phyloP scores from a whole-genome alignment of 2,797 vertebrate species.

The Dipus sagitta region DNA sequence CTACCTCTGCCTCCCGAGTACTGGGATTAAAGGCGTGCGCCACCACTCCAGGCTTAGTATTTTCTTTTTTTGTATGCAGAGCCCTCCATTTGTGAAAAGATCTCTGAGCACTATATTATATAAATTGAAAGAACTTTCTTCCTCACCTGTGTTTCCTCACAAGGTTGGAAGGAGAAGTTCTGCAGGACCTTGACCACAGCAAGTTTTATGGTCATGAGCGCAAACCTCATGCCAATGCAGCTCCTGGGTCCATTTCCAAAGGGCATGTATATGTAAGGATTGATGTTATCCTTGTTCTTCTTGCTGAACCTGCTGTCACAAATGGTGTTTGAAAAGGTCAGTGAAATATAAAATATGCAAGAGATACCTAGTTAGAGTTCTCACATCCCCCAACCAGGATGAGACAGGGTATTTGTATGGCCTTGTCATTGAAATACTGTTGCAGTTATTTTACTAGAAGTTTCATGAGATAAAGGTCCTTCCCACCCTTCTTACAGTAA shows the following conservation, averaged over 20 bases:
- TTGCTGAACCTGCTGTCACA: constrained; percentile 89
- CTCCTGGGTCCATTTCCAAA: constrained; percentile 93
- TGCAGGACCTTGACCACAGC: constrained; percentile 87
- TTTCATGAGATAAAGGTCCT: background rate
- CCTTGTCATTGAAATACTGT: background rate
- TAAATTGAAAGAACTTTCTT: rapidly evolving
- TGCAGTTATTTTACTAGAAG: background rate
- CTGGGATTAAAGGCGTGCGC: too few species aligned
- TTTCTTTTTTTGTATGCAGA: background rate
- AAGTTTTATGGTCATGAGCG: constrained; percentile 90
- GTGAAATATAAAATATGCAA: background rate
- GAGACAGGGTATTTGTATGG: background rate
- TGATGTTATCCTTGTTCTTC: constrained; percentile 88
- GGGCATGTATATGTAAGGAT: constrained; percentile 90
- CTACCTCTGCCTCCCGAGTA: too few species aligned
- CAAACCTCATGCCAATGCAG: constrained; percentile 93
- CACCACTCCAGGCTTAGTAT: too few species aligned
- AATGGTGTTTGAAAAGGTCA: background rate
- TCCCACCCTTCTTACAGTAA: background rate
- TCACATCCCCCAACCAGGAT: background rate
- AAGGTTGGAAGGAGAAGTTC: constrained; percentile 89
- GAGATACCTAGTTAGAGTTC: background rate
- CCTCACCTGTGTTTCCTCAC: constrained; percentile 86
- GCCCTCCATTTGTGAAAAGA: background rate
- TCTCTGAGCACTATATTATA: too few species aligned